A percentile compares a stretch with the other conserved stretches of the same genome.
phyloP scores from a whole-genome alignment of 2,113 vertebrate species.

The Leptobrachium ailaonicum region DNA sequence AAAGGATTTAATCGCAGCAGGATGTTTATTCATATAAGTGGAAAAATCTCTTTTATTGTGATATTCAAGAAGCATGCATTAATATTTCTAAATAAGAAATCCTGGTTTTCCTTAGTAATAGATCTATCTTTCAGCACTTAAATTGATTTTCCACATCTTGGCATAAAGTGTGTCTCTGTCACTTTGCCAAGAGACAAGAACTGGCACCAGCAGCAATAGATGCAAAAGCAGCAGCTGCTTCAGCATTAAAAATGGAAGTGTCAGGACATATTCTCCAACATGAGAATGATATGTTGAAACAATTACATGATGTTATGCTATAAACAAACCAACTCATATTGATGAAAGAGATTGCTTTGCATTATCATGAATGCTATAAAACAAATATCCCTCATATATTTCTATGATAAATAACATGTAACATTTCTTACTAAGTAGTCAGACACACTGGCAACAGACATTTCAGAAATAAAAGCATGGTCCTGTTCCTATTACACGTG shows the following conservation, averaged over 20 bases:
- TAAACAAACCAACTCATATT: constrained; percentile 44
- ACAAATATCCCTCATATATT: constrained; percentile 3
- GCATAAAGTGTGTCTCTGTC: constrained; percentile 50
- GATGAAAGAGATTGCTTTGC: not conserved
- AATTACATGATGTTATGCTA: constrained; percentile 42
- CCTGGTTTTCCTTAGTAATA: constrained; percentile 22
- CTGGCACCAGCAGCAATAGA: constrained; percentile 43
- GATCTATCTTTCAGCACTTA: constrained; percentile 38
- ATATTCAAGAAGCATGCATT: constrained; percentile 16
- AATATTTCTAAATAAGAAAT: constrained; percentile 22
- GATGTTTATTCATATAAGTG: not conserved
- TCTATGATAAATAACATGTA: not conserved
- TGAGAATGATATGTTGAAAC: constrained; percentile 43
- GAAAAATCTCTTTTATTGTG: constrained; percentile 16
- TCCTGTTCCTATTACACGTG: not conserved
- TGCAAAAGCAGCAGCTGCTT: constrained; percentile 44
- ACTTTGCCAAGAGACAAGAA: constrained; percentile 41
- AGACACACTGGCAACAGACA: constrained; percentile 24
- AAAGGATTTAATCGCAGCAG: too few species aligned
- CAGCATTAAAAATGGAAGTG: constrained; percentile 49
- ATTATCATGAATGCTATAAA: constrained; percentile 19
- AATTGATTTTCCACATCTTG: constrained; percentile 47
- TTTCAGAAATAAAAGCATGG: not conserved
- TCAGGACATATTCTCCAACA: constrained; percentile 44
- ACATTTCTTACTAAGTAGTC: not conserved